These are phyloP conservation scores for Chirona hameri DNA, from an alignment of 2,888 invertebrate genomes.

Conservation along the genomic window DNA sequence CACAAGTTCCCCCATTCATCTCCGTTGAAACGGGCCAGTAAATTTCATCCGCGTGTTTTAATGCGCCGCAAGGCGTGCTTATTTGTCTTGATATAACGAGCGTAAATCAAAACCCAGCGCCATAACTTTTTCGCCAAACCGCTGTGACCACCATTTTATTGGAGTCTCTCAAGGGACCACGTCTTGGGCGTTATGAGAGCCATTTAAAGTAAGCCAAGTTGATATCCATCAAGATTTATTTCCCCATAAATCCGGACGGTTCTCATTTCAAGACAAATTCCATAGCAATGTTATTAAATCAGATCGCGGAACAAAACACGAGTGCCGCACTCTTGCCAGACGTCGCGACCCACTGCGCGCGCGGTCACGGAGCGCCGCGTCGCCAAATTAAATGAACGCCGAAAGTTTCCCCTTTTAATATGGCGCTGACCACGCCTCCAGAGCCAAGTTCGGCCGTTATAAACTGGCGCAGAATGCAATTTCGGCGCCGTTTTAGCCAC, in stretches of 20 bases:
- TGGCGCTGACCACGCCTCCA: not conserved
- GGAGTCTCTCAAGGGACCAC: slow-evolving; percentile 22
- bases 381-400: not conserved
- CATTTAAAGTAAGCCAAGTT: slow-evolving; percentile 28
- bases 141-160: slow-evolving; percentile 23
- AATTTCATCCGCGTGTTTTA: not conserved
- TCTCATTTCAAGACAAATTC: slow-evolving; percentile 28
- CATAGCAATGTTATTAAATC: slow-evolving; percentile 27
- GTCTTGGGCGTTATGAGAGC: slow-evolving; percentile 27
- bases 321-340: not conserved
- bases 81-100: slow-evolving; percentile 28
- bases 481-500: slow-evolving; percentile 3
- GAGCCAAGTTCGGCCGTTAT: not conserved
- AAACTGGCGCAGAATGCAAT: slow-evolving; percentile 3
- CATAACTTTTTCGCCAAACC: slow-evolving; percentile 10
- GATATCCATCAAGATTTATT: slow-evolving; percentile 29
- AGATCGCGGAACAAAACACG: slow-evolving; percentile 11
- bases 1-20: not conserved
- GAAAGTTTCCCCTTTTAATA: slow-evolving; percentile 1
- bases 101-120: slow-evolving; percentile 13
- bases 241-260: slow-evolving; percentile 4
- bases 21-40: not conserved
- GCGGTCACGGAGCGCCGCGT: not conserved
- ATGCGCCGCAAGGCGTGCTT: not conserved
- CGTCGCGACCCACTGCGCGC: not conserved